Conservation (phyloP, 2,113 vertebrate genomes). For the Sceloporus undulatus region DNA sequence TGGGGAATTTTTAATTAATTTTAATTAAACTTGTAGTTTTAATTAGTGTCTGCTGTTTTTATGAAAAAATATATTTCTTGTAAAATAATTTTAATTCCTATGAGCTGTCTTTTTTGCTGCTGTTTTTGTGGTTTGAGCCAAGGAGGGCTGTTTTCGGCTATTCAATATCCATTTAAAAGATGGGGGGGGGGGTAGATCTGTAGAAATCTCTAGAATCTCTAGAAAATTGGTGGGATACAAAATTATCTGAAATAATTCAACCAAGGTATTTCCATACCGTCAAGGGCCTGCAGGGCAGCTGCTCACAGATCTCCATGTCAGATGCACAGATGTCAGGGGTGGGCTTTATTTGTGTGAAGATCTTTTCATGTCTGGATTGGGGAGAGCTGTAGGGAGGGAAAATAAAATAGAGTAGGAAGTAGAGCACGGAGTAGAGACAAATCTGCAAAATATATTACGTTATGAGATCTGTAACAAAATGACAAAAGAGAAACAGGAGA, state of each 20-base stretch:
- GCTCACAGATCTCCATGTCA: neutral
- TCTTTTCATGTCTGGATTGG: neutral
- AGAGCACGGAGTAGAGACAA: neutral
- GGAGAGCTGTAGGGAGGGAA: neutral
- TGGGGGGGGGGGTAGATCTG: no score
- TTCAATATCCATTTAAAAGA: no score
- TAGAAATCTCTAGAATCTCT: no score
- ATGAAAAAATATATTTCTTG: no score
- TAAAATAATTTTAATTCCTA: neutral
- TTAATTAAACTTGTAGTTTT: no score
- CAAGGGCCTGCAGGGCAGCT: neutral
- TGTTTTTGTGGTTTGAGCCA: neutral
- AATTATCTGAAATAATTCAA: neutral
- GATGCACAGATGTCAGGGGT: neutral
- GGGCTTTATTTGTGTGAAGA: neutral
- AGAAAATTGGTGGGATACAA: no score
- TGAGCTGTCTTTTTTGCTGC: neutral
- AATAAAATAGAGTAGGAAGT: neutral
- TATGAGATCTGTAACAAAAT: neutral
- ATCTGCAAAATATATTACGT: neutral
- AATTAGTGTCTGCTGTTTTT: no score
- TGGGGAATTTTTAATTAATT: no score
- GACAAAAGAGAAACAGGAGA: neutral
- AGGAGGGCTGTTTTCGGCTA: neutral
- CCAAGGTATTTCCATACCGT: neutral